Conservation (phyloP, 1,140 invertebrate genomes). For the Nomia melanderi region DNA sequence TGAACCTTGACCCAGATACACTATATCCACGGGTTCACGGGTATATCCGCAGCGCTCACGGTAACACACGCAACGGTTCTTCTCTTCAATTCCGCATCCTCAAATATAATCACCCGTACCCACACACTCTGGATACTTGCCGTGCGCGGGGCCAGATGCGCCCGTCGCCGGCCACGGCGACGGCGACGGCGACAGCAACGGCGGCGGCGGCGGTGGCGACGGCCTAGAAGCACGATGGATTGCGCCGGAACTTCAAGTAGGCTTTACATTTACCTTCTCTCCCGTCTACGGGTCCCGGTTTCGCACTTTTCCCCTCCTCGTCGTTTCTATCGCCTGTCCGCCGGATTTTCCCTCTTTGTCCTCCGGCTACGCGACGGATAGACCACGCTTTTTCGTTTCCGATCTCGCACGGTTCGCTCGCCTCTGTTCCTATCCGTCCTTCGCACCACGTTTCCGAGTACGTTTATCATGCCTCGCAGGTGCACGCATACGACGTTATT, state of each 20-base stretch:
- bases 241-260: constrained; percentile 79
- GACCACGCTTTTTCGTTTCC: neutral
- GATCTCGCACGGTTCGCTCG: neutral
- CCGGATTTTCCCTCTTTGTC: neutral
- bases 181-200: constrained; percentile 30
- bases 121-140: constrained; percentile 47
- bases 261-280: constrained; percentile 54
- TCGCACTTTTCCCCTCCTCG: neutral
- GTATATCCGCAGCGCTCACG: constrained; percentile 45
- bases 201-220: constrained; percentile 52
- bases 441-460: neutral
- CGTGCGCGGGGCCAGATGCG: constrained; percentile 70
- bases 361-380: neutral
- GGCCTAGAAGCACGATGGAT: constrained; percentile 75
- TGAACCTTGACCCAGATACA: constrained; percentile 71
- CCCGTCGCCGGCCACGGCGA: constrained; percentile 67
- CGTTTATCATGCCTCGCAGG: constrained; percentile 14
- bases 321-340: neutral
- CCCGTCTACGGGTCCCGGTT: constrained; percentile 2
- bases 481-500: neutral
- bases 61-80: constrained; percentile 41
- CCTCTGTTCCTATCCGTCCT: too few species aligned
- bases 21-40: constrained; percentile 49
- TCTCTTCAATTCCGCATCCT: constrained; percentile 52
- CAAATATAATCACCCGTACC: constrained; percentile 49